These are phyloP conservation scores for Oscheius onirici DNA, from an alignment of 2,888 invertebrate species.

Conservation along the genomic window DNA sequence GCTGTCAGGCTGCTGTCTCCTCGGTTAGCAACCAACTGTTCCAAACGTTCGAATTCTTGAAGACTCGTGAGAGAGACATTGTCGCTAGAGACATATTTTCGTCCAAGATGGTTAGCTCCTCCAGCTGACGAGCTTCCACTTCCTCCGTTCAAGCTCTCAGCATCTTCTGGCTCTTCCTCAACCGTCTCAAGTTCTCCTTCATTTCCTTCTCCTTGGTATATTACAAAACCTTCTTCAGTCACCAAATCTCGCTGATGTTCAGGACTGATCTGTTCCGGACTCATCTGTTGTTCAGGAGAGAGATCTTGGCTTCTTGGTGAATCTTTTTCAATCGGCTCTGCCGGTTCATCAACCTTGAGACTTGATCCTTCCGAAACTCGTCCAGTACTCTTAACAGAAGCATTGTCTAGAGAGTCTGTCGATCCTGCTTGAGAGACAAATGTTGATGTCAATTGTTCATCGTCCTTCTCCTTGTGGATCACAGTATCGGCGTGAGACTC, in stretches of 20 bases:
- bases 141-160: constrained; percentile 53
- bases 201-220: constrained; percentile 40
- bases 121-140: constrained; percentile 56
- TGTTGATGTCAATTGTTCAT: constrained; percentile 22
- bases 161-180: constrained; percentile 64
- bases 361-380: constrained; percentile 6
- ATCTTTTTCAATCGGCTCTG: constrained; percentile 19
- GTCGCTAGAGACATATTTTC: constrained; percentile 58
- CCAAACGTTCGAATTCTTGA: constrained; percentile 70
- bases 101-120: constrained; percentile 49
- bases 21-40: constrained; percentile 56
- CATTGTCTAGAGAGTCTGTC: constrained; percentile 42
- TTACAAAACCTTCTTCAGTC: constrained; percentile 43
- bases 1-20: constrained; percentile 61
- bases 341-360: constrained; percentile 10
- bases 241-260: constrained; percentile 25
- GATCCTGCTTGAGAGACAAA: constrained; percentile 32
- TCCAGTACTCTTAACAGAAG: constrained; percentile 21
- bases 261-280: not conserved
- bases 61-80: constrained; percentile 62
- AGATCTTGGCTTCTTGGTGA: constrained; percentile 6
- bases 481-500: constrained; percentile 55
- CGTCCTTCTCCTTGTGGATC: constrained; percentile 36
- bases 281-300: constrained; percentile 28
- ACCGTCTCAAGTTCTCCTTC: constrained; percentile 54